A percentile compares a stretch with the other conserved stretches of the same genome.
Conservation (phyloP, 23 tunicate species). For the Corella eumyota region DNA sequence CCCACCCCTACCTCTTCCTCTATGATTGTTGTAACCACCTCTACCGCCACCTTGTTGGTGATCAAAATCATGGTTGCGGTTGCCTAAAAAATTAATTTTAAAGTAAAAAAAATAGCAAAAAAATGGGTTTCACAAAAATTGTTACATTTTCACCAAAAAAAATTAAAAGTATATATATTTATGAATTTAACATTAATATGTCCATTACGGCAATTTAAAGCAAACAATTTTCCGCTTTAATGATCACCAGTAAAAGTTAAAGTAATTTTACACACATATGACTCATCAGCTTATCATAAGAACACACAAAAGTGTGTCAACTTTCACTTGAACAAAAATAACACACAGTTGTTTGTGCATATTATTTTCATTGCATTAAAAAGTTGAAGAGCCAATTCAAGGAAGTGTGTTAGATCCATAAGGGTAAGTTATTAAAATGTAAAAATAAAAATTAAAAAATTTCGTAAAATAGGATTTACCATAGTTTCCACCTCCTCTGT, state of each 20-base stretch:
- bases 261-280: too few species aligned
- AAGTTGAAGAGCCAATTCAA: constrained; percentile 3
- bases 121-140: not conserved
- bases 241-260: too few species aligned
- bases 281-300: too few species aligned
- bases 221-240: too few species aligned
- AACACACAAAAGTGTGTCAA: too few species aligned
- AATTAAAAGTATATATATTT: not conserved
- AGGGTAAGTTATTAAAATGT: not conserved
- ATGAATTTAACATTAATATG: constrained; percentile 6
- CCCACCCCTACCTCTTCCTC: constrained; percentile 30
- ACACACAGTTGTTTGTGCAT: not conserved
- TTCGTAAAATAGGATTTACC: constrained; percentile 19
- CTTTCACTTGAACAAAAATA: too few species aligned
- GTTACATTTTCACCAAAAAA: not conserved
- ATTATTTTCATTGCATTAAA: not conserved
- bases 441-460: not conserved
- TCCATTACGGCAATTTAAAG: too few species aligned
- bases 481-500: constrained; percentile 12
- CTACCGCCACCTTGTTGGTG: constrained; percentile 35
- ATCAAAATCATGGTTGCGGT: constrained; percentile 1
- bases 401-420: constrained; percentile 13
- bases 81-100: constrained; percentile 10
- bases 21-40: constrained; percentile 27
- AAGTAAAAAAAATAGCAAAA: not conserved